Evolutionary conservation across 2,888 invertebrate species (phyloP).

Genomic region (Eupeodes latifasciatus): DNA sequence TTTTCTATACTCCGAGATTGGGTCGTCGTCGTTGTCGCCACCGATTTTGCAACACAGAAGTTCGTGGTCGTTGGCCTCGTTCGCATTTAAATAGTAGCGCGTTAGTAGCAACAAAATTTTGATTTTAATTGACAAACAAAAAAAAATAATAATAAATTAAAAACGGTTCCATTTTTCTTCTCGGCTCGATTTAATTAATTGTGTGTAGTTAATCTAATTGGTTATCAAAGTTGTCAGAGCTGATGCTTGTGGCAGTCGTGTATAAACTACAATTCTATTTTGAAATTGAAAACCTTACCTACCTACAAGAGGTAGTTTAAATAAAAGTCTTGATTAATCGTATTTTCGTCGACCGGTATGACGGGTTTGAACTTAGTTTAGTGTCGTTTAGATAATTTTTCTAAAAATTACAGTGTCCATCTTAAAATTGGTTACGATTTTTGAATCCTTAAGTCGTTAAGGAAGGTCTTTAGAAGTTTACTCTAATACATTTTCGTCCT

Average conservation of each 20-base stretch:
- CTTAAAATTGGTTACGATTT: neutral
- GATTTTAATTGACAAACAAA: neutral
- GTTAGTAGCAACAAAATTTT: slow-evolving; percentile 30
- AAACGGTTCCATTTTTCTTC: slow-evolving; percentile 11
- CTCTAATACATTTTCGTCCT: neutral
- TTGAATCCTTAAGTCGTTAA: neutral
- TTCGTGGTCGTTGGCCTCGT: slow-evolving; percentile 75
- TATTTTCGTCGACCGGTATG: slow-evolving; percentile 39
- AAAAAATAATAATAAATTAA: neutral
- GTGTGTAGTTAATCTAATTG: neutral
- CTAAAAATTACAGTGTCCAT: neutral
- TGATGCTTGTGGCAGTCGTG: neutral
- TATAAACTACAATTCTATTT: neutral
- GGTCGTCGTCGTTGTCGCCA: slow-evolving; percentile 65
- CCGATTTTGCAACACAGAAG: slow-evolving; percentile 65
- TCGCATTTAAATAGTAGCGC: slow-evolving; percentile 67
- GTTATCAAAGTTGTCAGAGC: neutral
- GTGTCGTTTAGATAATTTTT: neutral
- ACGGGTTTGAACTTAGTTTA: slow-evolving; percentile 34
- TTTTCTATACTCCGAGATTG: slow-evolving; percentile 59
- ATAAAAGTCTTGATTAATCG: neutral
- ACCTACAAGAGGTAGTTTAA: neutral
- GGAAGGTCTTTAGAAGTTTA: neutral
- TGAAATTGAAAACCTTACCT: neutral
- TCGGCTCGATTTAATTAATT: neutral